Conservation (phyloP, 2,113 vertebrate genomes). For the Erythrocebus patas region DNA sequence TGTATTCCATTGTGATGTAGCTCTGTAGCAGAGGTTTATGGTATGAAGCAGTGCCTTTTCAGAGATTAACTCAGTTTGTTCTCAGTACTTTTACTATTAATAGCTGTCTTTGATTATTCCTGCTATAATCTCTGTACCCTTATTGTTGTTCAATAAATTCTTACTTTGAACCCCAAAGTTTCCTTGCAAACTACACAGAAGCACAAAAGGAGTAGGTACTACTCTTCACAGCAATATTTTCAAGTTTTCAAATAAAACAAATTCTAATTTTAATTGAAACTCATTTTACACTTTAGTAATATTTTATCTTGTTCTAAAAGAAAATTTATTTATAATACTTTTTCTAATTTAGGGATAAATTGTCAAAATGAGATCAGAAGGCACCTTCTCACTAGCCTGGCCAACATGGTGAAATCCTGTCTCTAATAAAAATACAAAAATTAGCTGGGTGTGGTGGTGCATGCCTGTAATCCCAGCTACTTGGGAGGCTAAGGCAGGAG, state of each 20-base stretch:
- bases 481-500: too few species aligned
- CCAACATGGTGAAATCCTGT: too few species aligned
- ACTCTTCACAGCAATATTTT: not conserved
- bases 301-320: conserved; percentile 12
- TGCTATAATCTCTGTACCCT: not conserved
- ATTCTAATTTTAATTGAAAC: conserved; percentile 17
- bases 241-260: not conserved
- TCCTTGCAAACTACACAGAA: not conserved
- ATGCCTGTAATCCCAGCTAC: too few species aligned
- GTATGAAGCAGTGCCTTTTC: not conserved
- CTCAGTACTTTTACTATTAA: not conserved
- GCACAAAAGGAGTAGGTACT: not conserved
- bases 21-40: not conserved
- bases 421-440: too few species aligned
- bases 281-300: not conserved
- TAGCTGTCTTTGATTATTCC: not conserved
- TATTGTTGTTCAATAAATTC: not conserved
- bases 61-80: not conserved
- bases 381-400: not conserved
- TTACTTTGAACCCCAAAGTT: not conserved
- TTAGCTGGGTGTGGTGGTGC: too few species aligned
- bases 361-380: not conserved
- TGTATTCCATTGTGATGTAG: not conserved
- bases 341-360: not conserved
- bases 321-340: not conserved